Evolutionary conservation across 2,113 vertebrate genomes (phyloP).

Genomic region (Nerophis lumbriciformis): DNA sequence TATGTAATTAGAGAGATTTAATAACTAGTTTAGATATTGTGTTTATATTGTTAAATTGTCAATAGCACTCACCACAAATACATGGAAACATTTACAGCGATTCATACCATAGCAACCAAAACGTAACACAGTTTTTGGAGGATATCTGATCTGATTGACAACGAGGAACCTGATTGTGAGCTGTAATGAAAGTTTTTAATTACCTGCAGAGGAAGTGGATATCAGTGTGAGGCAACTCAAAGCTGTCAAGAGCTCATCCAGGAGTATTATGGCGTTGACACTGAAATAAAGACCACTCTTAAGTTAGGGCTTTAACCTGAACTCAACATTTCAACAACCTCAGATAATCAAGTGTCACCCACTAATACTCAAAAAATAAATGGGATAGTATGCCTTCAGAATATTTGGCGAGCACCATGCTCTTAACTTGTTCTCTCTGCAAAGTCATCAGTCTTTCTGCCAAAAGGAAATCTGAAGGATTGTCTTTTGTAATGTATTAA

Average conservation of each 20-base stretch:
- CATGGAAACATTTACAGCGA: too few species aligned
- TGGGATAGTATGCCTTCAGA: slow-evolving; percentile 8
- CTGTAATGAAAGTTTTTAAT: too few species aligned
- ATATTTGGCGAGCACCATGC: slow-evolving; percentile 24
- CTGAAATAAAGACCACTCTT: slow-evolving; percentile 40
- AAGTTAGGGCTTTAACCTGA: background rate
- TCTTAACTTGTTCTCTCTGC: slow-evolving; percentile 22
- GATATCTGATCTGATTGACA: too few species aligned
- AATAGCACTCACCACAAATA: too few species aligned
- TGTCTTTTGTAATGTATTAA: slow-evolving; percentile 56
- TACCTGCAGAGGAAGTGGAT: slow-evolving; percentile 27
- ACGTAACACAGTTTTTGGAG: too few species aligned
- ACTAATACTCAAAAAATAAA: slow-evolving; percentile 36
- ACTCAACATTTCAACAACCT: background rate
- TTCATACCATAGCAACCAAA: too few species aligned
- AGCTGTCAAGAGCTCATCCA: slow-evolving; percentile 38
- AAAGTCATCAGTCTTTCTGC: slow-evolving; percentile 31
- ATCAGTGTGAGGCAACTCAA: slow-evolving; percentile 35
- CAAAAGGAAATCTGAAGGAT: slow-evolving; percentile 54
- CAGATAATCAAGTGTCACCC: slow-evolving; percentile 18
- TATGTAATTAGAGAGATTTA: too few species aligned
- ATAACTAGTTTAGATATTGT: too few species aligned
- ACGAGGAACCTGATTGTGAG: too few species aligned
- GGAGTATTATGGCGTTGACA: slow-evolving; percentile 36
- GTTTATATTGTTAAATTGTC: too few species aligned